phyloP scores from a whole-genome alignment of 2,113 vertebrate species.

The Todiramphus saurophagus region DNA sequence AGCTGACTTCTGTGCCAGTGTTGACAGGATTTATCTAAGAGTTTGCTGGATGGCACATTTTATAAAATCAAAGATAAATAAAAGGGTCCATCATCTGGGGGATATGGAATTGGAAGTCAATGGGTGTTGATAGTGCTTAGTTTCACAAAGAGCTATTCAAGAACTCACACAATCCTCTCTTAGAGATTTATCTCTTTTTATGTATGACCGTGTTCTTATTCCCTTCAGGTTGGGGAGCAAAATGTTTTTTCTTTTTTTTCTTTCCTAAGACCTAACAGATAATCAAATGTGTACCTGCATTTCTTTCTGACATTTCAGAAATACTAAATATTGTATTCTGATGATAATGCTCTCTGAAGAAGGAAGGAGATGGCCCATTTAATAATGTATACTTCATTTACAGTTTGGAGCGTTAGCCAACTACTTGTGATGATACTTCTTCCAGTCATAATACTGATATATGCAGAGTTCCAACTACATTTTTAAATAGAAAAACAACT shows the following conservation, averaged over 20 bases:
- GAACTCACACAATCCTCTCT: background rate
- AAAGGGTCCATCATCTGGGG: background rate
- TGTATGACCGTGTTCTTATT: constrained; percentile 15
- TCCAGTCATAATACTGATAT: constrained; percentile 62
- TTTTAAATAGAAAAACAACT: constrained; percentile 73
- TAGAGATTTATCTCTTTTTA: constrained; percentile 46
- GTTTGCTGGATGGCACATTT: constrained; percentile 19
- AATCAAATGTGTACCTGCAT: constrained; percentile 49
- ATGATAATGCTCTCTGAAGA: constrained; percentile 45
- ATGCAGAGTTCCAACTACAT: constrained; percentile 69
- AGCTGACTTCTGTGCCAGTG: constrained; percentile 12
- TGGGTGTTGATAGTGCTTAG: background rate
- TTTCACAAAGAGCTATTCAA: constrained; percentile 37
- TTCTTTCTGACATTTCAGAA: constrained; percentile 64
- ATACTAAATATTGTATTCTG: constrained; percentile 53
- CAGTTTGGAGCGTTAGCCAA: constrained; percentile 51
- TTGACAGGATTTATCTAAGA: constrained; percentile 45
- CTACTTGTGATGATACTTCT: constrained; percentile 59
- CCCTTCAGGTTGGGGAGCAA: constrained; percentile 22
- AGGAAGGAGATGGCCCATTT: constrained; percentile 56
- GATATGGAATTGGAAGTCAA: constrained; percentile 9
- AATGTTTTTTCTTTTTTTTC: background rate
- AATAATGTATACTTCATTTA: constrained; percentile 75
- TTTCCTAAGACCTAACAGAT: background rate
- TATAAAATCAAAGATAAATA: constrained; percentile 46